Percentiles rank a stretch among this genome's conserved stretches.
Conservation (phyloP, 2,888 invertebrate genomes). For the Meta bourneti region DNA sequence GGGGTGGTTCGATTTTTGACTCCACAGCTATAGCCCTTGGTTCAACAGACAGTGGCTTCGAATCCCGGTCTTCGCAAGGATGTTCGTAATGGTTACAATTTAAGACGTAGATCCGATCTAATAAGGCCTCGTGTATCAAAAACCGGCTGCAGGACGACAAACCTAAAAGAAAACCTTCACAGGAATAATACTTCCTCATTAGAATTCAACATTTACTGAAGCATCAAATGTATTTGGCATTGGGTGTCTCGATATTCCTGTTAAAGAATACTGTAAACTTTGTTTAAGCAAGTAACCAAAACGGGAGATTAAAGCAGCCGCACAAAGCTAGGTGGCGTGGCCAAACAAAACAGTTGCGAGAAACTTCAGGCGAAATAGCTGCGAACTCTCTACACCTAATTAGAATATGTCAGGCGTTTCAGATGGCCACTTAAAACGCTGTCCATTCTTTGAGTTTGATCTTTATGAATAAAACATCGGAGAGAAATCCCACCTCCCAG, state of each 20-base stretch:
- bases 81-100: too few species aligned
- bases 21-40: too few species aligned
- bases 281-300: background rate
- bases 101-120: too few species aligned
- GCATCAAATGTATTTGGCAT: too few species aligned
- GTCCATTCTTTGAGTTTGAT: conserved; percentile 73
- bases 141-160: too few species aligned
- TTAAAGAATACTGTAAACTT: background rate
- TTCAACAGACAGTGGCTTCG: too few species aligned
- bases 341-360: conserved; percentile 34
- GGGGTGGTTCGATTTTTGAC: background rate
- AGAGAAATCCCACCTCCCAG: conserved; percentile 49
- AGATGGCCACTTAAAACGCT: conserved; percentile 66
- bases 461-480: conserved; percentile 73
- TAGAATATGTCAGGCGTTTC: conserved; percentile 69
- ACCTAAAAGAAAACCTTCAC: too few species aligned
- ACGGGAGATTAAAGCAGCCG: background rate
- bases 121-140: too few species aligned
- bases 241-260: background rate
- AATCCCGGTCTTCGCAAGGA: too few species aligned
- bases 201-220: too few species aligned
- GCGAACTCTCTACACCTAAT: conserved; percentile 54
- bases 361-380: conserved; percentile 31
- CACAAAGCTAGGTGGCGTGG: background rate
- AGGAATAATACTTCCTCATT: too few species aligned